Base-by-base conservation (phyloP, 2,888 invertebrate species). In the Eucera pruinosa region DNA sequence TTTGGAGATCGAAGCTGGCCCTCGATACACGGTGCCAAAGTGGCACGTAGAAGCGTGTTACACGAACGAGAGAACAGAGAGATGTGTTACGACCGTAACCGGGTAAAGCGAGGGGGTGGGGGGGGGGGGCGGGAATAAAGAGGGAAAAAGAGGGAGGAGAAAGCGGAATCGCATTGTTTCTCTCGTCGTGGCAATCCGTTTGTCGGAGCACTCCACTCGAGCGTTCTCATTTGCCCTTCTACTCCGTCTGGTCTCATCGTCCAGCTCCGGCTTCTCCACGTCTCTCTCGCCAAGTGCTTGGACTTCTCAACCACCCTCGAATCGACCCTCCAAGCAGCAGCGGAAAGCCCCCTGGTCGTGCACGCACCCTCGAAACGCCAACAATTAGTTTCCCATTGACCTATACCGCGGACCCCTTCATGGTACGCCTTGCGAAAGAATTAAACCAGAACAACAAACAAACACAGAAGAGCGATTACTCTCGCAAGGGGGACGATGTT, bases 311-410 rank as follows among this genome's bases (percentile, higher is more conserved):
- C 86, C 87, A 86, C 88, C 89, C 88, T 88, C 88, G 82, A 82
- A 80, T 86, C 82, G 79, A 81, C 79, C 83, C 79, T 73, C 83
- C 60, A 74, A 62, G 69, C 64, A 79, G 70, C 80, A 61, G 52
- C 72, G 70, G 76, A 73, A 75, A 74, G 80, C 68, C 68, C 69
- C 80, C 82, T 48, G 66, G 30, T 54, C 54, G 55, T 52, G 65
- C 60, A 62, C 75, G 79, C 78, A 77, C 82, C 83, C 86, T 84
- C 81, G 80, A 80, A 85, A 82, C 83, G 80, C 79, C 88, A 86
- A 86, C 91, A 90, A 90, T 90, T 91, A 90, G 87, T 89, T 87
- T 86, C 88, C 87, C 83, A 89, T 90, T 89, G 89, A 89, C 89
- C 88, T 82, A 86, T 81, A 85, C 82, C 84, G 76, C 82, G 81